These are phyloP conservation scores for Eulemur coronatus DNA, from an alignment of 2,797 vertebrate genomes.

Conservation along the genomic window DNA sequence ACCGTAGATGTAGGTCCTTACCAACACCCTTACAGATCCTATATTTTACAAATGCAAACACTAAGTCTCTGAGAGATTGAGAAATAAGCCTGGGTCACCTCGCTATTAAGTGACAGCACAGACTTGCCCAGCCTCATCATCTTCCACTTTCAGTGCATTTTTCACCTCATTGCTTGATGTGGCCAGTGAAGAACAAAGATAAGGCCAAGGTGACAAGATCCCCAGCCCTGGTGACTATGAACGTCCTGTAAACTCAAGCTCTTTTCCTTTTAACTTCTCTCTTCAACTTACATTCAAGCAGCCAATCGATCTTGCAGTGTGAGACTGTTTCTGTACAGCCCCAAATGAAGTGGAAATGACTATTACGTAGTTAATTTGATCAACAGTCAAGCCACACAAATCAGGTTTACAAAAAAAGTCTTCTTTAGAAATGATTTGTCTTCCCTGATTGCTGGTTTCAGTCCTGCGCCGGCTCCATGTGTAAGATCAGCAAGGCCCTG, in stretches of 20 bases:
- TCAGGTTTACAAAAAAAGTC: background rate
- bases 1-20: background rate
- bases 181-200: background rate
- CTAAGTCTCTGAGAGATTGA: background rate
- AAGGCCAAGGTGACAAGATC: background rate
- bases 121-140: background rate
- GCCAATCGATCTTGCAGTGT: background rate
- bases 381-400: background rate
- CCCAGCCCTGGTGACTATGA: background rate
- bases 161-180: background rate
- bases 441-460: background rate
- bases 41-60: background rate
- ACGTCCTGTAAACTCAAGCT: background rate
- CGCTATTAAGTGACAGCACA: background rate
- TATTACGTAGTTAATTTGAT: background rate
- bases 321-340: background rate
- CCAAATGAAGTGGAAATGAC: background rate
- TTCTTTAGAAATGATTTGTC: background rate
- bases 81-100: background rate
- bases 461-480: background rate
- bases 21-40: background rate
- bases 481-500: too few relatives aligned
- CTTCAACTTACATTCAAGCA: background rate
- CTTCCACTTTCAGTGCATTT: background rate
- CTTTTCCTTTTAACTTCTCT: background rate